Evolutionary conservation across 2,113 vertebrate genomes (phyloP), one percentile per base, ranked within the genome.

Genomic region (Calyptommatus sinebrachiatus): DNA sequence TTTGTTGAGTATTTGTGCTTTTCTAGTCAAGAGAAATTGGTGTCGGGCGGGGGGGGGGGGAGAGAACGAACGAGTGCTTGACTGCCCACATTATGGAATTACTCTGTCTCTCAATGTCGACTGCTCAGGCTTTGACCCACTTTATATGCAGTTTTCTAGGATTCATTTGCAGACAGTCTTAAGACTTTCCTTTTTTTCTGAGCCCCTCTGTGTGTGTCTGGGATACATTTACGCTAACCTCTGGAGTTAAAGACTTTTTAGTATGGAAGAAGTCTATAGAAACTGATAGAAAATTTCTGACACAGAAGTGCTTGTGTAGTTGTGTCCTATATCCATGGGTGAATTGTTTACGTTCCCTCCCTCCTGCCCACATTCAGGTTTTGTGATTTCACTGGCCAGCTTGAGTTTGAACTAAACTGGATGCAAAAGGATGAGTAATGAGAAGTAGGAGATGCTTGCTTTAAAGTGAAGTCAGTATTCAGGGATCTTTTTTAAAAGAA

Each of bases 291-390:
- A 73, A 31, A 73, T 31, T 29, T 2, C 31, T 73, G 53, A 28
- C 71, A 29, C 29, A 7, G 26, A 53, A 73, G 1, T 57, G n/a
- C 18, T 48, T 62, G 48, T 7, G 46, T 35, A 3, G 0, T 0
- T 20, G 66, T 57, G 1, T 50, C 83, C 83, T 65, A 82, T 31
- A 1, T 41, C 53, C 21, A 12, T 48, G 24, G 26, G 18, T 48
- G 8, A n/a, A 48, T 26, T 26, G n/a, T 71, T 22, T 57, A 18
- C 16, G 3, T 16, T 57, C 53, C 53, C 16, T 57, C 53, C 53
- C 16, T 57, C 14, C 53, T 4, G 16, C 53, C 53, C 2, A 18
- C 53, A 12, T 16, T 57, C 53, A 41, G 35, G 35, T 41, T 41
- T 41, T 41, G 35, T 41, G 35, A 41, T 41, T 70, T 61, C 22